A percentile compares a stretch with the other conserved stretches of the same genome.
phyloP scores from a whole-genome alignment of 2,888 invertebrate genomes.

The Machimus rusticus region DNA sequence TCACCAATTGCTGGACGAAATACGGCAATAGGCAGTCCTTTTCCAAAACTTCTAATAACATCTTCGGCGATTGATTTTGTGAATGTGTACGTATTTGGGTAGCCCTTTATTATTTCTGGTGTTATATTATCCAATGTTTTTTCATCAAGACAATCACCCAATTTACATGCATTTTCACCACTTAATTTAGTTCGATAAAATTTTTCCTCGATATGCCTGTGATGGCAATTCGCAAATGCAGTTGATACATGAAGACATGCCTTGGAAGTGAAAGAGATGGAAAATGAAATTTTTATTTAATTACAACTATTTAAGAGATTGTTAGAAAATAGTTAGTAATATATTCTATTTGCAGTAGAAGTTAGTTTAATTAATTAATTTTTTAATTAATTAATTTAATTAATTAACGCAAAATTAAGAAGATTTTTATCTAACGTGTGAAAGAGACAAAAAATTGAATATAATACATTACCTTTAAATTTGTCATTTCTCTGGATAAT shows the following conservation, averaged over 20 bases:
- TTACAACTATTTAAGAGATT: too few species aligned
- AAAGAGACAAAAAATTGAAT: too few species aligned
- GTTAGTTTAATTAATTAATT: too few species aligned
- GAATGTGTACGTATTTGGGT: conserved; percentile 76
- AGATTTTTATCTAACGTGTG: too few species aligned
- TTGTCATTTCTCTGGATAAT: conserved; percentile 70
- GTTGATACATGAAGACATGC: conserved; percentile 72
- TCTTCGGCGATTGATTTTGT: conserved; percentile 77
- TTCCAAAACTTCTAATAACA: conserved; percentile 66
- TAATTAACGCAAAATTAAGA: too few species aligned
- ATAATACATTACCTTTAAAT: conserved; percentile 65
- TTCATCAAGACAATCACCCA: conserved; percentile 56
- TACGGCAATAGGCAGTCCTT: conserved; percentile 70
- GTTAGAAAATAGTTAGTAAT: too few species aligned
- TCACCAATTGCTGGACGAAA: conserved; percentile 75
- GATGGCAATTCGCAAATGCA: conserved; percentile 72
- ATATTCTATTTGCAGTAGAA: too few species aligned
- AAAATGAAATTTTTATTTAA: too few species aligned
- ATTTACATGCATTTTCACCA: conserved; percentile 56
- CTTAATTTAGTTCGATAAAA: conserved; percentile 60
- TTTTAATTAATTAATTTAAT: too few species aligned
- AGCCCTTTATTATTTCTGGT: conserved; percentile 53
- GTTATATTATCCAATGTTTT: conserved; percentile 58
- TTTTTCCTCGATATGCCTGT: conserved; percentile 58
- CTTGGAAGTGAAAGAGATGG: conserved; percentile 46